Base-by-base conservation (phyloP, 2,113 vertebrate genomes). In the Takifugu flavidus region DNA sequence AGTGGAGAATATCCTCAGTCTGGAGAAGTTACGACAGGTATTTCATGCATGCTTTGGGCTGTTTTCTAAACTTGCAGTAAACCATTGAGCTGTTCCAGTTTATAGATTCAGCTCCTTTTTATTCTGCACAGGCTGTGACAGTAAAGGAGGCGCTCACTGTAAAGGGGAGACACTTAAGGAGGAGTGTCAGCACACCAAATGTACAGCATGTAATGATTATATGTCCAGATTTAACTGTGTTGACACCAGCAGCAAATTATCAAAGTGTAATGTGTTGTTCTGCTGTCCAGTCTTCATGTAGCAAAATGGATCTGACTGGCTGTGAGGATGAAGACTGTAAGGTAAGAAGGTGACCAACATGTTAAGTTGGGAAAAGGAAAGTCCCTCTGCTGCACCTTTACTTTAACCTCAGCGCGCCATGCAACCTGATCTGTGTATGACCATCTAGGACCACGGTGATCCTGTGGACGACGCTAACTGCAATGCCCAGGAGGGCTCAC, bases 141-240 rank as follows among this genome's bases (percentile, higher is more conserved):
- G 92, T 98, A 49, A 99, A 98, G 85, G 95, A 99, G 84, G 93
- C 93, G 0, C 89, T 96, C 20, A 90, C 94, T 70, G 88, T 90
- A 49, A 98, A 96, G 84, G 91, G 88, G 0, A 93, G 92, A 85
- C 94, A 95, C 80, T 92, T 98, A n/a, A 91, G 94, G 51, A 92
- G 96, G 62, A 98, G 96, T 69, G 89, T 94, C 79, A 99, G 96
- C 89, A 94, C 95, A 6, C 95, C 96, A 0, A 98, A 95, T 1
- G 95, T 99, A 53, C 94, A 95, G 72, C 91, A 95, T 0, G 94
- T 98, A 91, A 93, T 92, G 75, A 64, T 0, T 25, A 56, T 50
- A 54, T 49, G 57, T 55, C 43, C 67, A 60, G 65, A 63, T 64
- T 20, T 42, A 44, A 51, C 42, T 31, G 11, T 26, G 34, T 10